phyloP scores from a whole-genome alignment of 2,888 invertebrate genomes.

The Alsophila aescularia region DNA sequence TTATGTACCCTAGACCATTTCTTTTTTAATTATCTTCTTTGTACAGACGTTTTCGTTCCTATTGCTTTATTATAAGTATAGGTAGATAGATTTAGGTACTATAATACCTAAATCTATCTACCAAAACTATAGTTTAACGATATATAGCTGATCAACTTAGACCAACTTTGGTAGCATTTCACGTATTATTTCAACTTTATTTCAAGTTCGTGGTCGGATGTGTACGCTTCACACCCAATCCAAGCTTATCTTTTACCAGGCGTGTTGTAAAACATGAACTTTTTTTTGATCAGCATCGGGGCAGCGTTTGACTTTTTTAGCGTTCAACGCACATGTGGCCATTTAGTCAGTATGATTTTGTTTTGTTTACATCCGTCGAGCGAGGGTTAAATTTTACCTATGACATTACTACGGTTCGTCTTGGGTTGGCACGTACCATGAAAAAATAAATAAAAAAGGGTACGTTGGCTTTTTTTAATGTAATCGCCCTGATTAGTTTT shows the following conservation, averaged over 20 bases:
- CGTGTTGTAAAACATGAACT: conserved; percentile 58
- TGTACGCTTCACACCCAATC: conserved; percentile 41
- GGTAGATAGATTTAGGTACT: too few relatives aligned
- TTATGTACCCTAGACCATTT: too few relatives aligned
- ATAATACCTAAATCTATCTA: too few relatives aligned
- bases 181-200: neutral
- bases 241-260: conserved; percentile 54
- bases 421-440: conserved; percentile 6
- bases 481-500: too few relatives aligned
- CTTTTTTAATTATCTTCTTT: too few relatives aligned
- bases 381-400: conserved; percentile 65
- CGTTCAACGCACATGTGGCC: conserved; percentile 68
- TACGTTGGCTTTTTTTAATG: too few relatives aligned
- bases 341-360: conserved; percentile 56
- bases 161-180: neutral
- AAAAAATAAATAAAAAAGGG: neutral
- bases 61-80: too few relatives aligned
- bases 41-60: too few relatives aligned
- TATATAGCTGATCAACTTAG: too few relatives aligned
- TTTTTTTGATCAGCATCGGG: conserved; percentile 50
- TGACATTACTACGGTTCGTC: conserved; percentile 26
- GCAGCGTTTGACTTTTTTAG: conserved; percentile 61
- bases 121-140: too few relatives aligned
- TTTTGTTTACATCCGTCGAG: conserved; percentile 76
- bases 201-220: conserved; percentile 8